Percentiles rank a stretch among this genome's conserved stretches.
Conservation (phyloP, 2,113 vertebrate genomes). For the Paralichthys olivaceus region DNA sequence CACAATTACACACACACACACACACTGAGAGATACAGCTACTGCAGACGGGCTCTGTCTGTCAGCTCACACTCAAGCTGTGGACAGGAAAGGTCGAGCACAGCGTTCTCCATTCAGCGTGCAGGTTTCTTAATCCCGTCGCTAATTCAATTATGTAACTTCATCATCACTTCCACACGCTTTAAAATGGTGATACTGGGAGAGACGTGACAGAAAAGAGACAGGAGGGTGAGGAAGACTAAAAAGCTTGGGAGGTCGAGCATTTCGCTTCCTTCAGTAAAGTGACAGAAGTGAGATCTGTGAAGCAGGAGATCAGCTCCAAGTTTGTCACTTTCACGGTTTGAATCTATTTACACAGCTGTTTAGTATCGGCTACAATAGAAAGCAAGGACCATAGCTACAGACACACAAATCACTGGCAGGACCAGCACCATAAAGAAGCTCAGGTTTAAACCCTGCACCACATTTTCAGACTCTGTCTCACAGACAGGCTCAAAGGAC, state of each 20-base stretch:
- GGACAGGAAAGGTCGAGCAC: constrained; percentile 50
- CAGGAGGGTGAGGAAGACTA: background rate
- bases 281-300: constrained; percentile 5
- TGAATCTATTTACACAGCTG: constrained; percentile 30
- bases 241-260: background rate
- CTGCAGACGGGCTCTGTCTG: constrained; percentile 1
- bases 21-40: background rate
- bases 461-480: background rate
- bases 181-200: constrained; percentile 1
- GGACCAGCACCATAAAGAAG: background rate
- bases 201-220: background rate
- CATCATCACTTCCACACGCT: background rate
- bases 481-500: constrained; percentile 30
- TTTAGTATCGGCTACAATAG: constrained; percentile 7
- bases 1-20: constrained; percentile 34
- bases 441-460: background rate
- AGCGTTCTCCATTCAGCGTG: constrained; percentile 26
- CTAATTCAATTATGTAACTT: constrained; percentile 45
- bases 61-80: constrained; percentile 46
- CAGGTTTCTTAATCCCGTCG: constrained; percentile 22
- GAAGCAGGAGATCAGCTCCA: constrained; percentile 5
- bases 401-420: constrained; percentile 3
- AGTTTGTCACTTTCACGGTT: background rate
- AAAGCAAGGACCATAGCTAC: background rate
- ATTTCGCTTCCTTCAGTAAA: constrained; percentile 25